Base-by-base conservation (phyloP, 1,140 invertebrate genomes). In the Drosophila triauraria region DNA sequence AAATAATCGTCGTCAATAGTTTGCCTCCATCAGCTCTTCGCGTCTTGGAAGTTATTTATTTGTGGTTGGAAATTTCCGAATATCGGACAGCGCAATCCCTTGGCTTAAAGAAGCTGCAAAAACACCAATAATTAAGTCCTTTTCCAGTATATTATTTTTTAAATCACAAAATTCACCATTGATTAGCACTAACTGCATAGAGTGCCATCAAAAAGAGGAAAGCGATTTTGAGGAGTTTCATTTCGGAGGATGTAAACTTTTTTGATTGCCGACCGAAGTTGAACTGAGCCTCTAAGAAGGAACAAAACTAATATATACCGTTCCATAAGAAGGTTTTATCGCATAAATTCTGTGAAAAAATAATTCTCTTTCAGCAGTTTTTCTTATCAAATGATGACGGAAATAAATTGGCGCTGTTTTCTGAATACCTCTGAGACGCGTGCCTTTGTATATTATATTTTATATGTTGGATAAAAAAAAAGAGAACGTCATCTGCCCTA, bases 301-400 rank as follows among this genome's bases (percentile, higher is more conserved):
- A 42, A 40, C 4, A 40, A 15, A 27, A 20, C 9, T 35, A 42
- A 38, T 57, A 40, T 71, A 71, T 71, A 57, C 17, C 10, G 10
- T 23, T 69, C 13, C 63, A 4, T 44, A 30, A 9, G 23, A 40
- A n/a, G 7, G 23, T 35, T 25, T 75, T 65, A 44, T 72, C 67
- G 67, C 25, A 35, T n/a, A 35, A 57, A 30, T 42, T 42, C 65
- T 50, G 27, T 59, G 7, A 38, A 13, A 65, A 38, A 70, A 38
- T 10, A 54, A 7, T 5, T 9, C 8, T 20, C 12, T 43, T 44
- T 57, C 25, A 35, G 46, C 13, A 15, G 17, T 2, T 3, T 42
- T 43, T 35, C 44, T 50, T 67, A 67, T 68, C 60, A 44, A 25
- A 59, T 35, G 1, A 7, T 42, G 13, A n/a, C 53, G 54, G 13